A percentile compares a stretch with the other conserved stretches of the same genome.
Conservation (phyloP, 1,140 invertebrate species). For the Sycophaga agraensis region DNA sequence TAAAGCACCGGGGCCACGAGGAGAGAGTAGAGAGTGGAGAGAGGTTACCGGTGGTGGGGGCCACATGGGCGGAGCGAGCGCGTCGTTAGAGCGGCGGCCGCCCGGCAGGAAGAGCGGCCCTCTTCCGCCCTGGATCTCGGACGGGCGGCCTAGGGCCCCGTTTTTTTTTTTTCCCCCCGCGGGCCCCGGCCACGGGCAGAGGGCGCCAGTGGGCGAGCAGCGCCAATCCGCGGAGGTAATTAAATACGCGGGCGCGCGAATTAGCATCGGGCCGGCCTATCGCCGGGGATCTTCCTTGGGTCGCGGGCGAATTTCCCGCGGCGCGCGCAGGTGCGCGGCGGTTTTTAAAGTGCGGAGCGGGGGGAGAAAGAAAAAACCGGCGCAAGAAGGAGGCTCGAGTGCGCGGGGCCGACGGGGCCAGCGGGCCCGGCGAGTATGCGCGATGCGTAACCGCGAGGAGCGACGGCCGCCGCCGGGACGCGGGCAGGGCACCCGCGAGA, state of each 20-base stretch:
- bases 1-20: not conserved
- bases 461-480: constrained; percentile 24
- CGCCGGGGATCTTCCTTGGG: not conserved
- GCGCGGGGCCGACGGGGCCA: too few species aligned
- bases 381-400: too few species aligned
- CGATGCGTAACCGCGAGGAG: constrained; percentile 17
- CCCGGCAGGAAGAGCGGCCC: too few species aligned
- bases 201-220: too few species aligned
- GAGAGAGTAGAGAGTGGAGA: too few species aligned
- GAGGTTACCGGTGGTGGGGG: too few species aligned
- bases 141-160: too few species aligned
- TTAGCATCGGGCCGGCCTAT: constrained; percentile 18
- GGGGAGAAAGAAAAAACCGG: too few species aligned
- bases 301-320: constrained; percentile 16
- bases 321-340: not conserved
- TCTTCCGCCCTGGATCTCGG: too few species aligned
- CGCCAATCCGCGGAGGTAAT: constrained; percentile 6
- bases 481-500: constrained; percentile 9
- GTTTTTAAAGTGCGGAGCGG: too few species aligned
- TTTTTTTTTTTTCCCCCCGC: not conserved
- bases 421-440: constrained; percentile 10
- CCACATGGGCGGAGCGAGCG: too few species aligned
- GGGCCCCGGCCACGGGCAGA: not conserved
- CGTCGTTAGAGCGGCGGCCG: too few species aligned
- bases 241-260: constrained; percentile 16